Percentiles rank a stretch among this genome's conserved stretches.
Conservation (phyloP, 2,888 invertebrate species). For the Drosophila anomalipes region DNA sequence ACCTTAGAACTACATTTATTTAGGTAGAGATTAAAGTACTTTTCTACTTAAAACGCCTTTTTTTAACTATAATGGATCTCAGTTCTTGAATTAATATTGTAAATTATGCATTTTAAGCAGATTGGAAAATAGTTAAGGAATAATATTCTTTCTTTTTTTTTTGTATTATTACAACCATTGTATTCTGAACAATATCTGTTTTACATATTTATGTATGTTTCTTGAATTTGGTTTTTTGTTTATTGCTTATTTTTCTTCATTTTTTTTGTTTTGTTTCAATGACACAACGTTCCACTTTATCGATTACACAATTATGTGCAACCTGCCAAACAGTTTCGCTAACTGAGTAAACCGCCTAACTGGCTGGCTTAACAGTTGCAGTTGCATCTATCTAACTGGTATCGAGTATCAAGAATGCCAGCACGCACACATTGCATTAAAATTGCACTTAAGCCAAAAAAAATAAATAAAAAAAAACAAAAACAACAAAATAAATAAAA, state of each 20-base stretch:
- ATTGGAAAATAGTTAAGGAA: not conserved
- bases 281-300: conserved; percentile 60
- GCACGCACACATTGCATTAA: conserved; percentile 55
- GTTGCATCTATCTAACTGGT: conserved; percentile 55
- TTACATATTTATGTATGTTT: not conserved
- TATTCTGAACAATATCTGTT: not conserved
- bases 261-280: conserved; percentile 27
- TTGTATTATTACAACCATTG: not conserved
- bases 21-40: not conserved
- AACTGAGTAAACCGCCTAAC: conserved; percentile 20
- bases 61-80: not conserved
- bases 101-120: not conserved
- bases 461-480: conserved; percentile 22
- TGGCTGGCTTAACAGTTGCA: conserved; percentile 30
- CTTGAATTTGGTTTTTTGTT: conserved; percentile 1
- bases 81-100: not conserved
- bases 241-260: not conserved
- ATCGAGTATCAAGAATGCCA: conserved; percentile 56
- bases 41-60: not conserved
- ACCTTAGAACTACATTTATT: not conserved
- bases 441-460: conserved; percentile 54
- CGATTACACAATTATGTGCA: conserved; percentile 61
- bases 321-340: conserved; percentile 60
- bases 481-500: conserved; percentile 18
- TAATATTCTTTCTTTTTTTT: not conserved